These are phyloP conservation scores for Anoplolepis gracilipes DNA, from an alignment of 1,140 invertebrate species.

Conservation along the genomic window DNA sequence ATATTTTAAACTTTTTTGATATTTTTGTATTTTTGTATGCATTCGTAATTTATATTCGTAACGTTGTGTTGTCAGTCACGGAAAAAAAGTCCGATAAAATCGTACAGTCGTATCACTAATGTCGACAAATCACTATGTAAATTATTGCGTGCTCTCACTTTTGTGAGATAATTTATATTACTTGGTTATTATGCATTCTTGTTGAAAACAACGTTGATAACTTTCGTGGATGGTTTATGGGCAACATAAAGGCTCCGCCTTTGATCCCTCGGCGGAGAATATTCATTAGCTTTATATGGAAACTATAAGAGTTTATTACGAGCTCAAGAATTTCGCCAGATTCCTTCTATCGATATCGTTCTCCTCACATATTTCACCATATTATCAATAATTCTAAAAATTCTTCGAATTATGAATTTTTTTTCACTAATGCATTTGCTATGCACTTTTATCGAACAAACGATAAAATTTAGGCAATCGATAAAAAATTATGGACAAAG, in stretches of 20 bases:
- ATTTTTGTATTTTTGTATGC: background rate
- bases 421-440: background rate
- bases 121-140: conserved; percentile 12
- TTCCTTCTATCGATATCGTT: background rate
- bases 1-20: background rate
- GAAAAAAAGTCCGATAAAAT: conserved; percentile 9
- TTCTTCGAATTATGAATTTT: background rate
- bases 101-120: background rate
- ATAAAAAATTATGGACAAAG: background rate
- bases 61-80: background rate
- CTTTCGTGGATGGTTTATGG: conserved; percentile 29
- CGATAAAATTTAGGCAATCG: background rate
- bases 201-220: conserved; percentile 43
- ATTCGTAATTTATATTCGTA: conserved; percentile 16
- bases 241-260: background rate
- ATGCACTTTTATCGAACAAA: background rate
- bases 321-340: background rate
- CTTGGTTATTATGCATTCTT: conserved; percentile 22
- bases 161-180: conserved; percentile 45
- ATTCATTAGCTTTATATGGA: conserved; percentile 32
- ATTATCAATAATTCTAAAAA: conserved; percentile 29
- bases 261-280: conserved; percentile 31
- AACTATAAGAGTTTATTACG: conserved; percentile 40
- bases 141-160: conserved; percentile 27
- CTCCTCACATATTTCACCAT: background rate